These are phyloP conservation scores for Actinopyga echinites DNA, from an alignment of 53 echinoderm and acorn worm species.

Conservation along the genomic window DNA sequence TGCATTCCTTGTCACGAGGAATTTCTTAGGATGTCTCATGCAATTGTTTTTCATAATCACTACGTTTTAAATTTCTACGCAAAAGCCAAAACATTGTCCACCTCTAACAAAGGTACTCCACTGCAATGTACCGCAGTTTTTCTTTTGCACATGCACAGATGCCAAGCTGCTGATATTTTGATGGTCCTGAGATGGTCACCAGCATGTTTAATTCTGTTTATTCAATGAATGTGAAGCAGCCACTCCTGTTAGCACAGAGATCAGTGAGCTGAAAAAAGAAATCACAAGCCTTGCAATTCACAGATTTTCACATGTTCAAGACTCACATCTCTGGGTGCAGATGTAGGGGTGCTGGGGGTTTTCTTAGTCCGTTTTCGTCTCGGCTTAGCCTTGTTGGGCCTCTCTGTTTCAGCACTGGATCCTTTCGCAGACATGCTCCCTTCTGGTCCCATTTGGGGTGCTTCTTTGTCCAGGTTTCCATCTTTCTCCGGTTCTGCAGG, in stretches of 20 bases:
- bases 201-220: background rate
- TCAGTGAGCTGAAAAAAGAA: too few species aligned
- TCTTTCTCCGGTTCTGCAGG: constrained; percentile 76
- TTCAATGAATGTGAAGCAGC: background rate
- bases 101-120: too few species aligned
- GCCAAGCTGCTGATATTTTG: too few species aligned
- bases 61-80: too few species aligned
- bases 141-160: background rate
- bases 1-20: too few species aligned
- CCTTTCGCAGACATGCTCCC: constrained; percentile 37
- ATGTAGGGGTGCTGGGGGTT: constrained; percentile 40
- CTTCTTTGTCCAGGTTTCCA: constrained; percentile 62
- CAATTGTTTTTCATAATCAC: too few species aligned
- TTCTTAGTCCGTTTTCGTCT: constrained; percentile 9
- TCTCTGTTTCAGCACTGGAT: constrained; percentile 38
- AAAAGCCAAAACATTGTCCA: too few species aligned
- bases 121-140: background rate
- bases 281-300: too few species aligned
- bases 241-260: background rate
- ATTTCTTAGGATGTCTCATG: too few species aligned
- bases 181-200: background rate
- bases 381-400: constrained; percentile 37
- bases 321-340: constrained; percentile 28
- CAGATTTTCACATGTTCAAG: too few species aligned
- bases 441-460: constrained; percentile 31